Evolutionary conservation across 1,140 invertebrate genomes (phyloP), one percentile per base, ranked within the genome.

Genomic region (Danaus plexippus): DNA sequence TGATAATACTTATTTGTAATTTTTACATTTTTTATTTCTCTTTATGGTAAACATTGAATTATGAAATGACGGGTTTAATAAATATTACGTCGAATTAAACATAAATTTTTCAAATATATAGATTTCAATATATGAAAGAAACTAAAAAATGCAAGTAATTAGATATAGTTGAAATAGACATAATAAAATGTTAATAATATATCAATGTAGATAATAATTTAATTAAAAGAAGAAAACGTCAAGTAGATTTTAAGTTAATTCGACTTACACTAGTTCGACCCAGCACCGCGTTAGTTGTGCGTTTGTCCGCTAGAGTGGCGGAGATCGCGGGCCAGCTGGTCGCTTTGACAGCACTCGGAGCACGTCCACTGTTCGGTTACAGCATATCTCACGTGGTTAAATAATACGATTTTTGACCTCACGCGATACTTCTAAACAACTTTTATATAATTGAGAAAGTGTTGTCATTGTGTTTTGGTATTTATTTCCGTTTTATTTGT

Each of bases 271-370:
- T 49, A 59, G 52, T 71, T 71, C 61, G 45, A 58, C 46, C 47
- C 41, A 12, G 48, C 51, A 52, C 44, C 32, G 64, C 60, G 60
- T 82, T 85, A 85, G 77, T 82, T 82, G 65, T 60, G 64, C 71
- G 67, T 80, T 75, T 69, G 73, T 73, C 78, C 82, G 77, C 79
- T 63, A 84, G 78, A 83, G 82, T 67, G 71, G 69, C 68, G 55
- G 67, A 56, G 77, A 67, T 72, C 71, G 62, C 69, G 50, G 43
- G 73, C 77, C 82, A 86, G 80, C 82, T 84, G 82, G 79, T 76
- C 62, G 71, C 70, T 84, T 83, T 84, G 80, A 84, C 83, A 84
- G 77, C 75, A 76, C 73, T 72, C 71, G 57, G 69, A 63, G 71
- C 71, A 68, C 72, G 80, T 72, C 77, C 69, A 73, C 74, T 66